Evolutionary conservation across 2,797 vertebrate species (phyloP).

Genomic region (Onychomys torridus): DNA sequence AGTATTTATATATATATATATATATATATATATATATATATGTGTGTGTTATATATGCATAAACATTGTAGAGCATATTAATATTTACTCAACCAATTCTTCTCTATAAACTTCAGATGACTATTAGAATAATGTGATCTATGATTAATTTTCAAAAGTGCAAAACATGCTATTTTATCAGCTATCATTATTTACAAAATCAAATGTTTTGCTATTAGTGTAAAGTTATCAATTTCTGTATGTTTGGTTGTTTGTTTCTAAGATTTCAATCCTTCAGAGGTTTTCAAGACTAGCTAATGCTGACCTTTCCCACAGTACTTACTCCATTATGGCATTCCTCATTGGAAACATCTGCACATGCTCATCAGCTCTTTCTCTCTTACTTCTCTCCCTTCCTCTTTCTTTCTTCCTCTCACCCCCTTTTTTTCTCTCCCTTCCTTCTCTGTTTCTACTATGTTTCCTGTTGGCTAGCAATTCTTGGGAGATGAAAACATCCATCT

Average conservation of each 20-base stretch:
- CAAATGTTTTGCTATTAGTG: constrained; percentile 6
- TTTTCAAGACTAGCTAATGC: neutral
- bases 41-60: neutral
- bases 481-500: neutral
- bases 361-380: neutral
- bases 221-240: neutral
- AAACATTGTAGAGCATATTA: neutral
- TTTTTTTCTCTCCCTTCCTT: neutral
- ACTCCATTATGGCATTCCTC: neutral
- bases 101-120: neutral
- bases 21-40: neutral
- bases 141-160: neutral
- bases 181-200: neutral
- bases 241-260: neutral
- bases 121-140: neutral
- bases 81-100: neutral
- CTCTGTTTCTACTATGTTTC: neutral
- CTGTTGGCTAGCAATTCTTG: neutral
- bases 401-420: no score
- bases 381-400: neutral
- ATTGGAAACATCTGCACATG: neutral
- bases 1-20: neutral
- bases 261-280: neutral
- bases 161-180: neutral
- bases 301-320: neutral